These are phyloP conservation scores for Dicyrtomina minuta DNA, from an alignment of 2,888 invertebrate species.

Conservation along the genomic window DNA sequence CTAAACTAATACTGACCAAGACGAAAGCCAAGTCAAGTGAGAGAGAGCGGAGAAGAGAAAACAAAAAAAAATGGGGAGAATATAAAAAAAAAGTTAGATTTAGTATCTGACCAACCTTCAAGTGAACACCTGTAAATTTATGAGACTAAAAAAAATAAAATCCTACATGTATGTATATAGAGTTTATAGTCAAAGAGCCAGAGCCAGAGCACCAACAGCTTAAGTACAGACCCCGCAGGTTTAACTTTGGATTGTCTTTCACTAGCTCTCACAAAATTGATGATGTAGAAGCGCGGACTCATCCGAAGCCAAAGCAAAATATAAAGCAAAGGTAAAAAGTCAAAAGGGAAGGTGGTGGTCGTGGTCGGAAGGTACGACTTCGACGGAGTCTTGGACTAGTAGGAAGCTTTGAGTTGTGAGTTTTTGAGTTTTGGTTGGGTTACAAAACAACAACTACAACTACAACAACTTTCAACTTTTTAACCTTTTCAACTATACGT, in stretches of 20 bases:
- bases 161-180: neutral
- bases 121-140: constrained; percentile 40
- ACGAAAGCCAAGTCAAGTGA: no score
- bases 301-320: neutral
- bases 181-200: constrained; percentile 10
- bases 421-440: neutral
- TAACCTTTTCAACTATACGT: constrained; percentile 6
- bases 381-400: no score
- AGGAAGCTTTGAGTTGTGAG: neutral
- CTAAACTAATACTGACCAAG: no score
- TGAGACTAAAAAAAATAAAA: constrained; percentile 34
- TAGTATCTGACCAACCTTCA: constrained; percentile 37
- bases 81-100: constrained; percentile 34
- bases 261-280: no score
- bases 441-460: neutral
- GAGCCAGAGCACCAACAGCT: neutral
- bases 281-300: no score
- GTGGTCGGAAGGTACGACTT: neutral
- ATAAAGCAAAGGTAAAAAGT: neutral
- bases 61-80: no score
- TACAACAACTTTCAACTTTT: neutral
- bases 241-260: neutral
- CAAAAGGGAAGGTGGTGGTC: neutral
- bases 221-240: constrained; percentile 21
- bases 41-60: no score